phyloP scores from a whole-genome alignment of 1,140 invertebrate species.

The Rhagoletis pomonella region DNA sequence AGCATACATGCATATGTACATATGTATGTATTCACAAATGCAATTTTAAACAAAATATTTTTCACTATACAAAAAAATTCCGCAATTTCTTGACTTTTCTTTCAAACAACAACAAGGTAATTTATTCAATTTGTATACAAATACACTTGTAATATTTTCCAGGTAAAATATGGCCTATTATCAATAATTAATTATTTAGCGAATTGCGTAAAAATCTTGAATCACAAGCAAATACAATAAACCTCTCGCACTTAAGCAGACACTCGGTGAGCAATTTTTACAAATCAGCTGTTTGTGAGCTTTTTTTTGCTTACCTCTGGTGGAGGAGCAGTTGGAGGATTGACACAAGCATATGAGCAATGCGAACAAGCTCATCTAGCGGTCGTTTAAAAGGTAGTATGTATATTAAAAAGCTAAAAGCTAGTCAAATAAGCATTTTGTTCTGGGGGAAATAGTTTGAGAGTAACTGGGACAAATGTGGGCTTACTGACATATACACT shows the following conservation, averaged over 20 bases:
- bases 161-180: not conserved
- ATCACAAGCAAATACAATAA: not conserved
- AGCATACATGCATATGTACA: not conserved
- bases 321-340: too few relatives aligned
- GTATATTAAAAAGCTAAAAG: too few relatives aligned
- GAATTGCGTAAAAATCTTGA: constrained; percentile 21
- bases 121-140: not conserved
- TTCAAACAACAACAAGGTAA: constrained; percentile 29
- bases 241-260: not conserved
- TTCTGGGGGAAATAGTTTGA: not conserved
- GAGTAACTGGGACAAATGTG: not conserved
- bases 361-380: not conserved
- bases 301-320: not conserved
- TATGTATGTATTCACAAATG: not conserved
- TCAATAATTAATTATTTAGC: not conserved
- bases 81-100: constrained; percentile 27
- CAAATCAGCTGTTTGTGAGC: constrained; percentile 46
- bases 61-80: not conserved
- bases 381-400: not conserved
- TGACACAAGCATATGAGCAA: too few relatives aligned
- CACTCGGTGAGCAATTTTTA: not conserved
- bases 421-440: too few relatives aligned
- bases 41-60: constrained; percentile 13
- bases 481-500: too few relatives aligned
- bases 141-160: constrained; percentile 10